Evolutionary conservation across 2,113 vertebrate genomes (phyloP), one percentile per base, ranked within the genome.

Genomic region (Hypomesus transpacificus): DNA sequence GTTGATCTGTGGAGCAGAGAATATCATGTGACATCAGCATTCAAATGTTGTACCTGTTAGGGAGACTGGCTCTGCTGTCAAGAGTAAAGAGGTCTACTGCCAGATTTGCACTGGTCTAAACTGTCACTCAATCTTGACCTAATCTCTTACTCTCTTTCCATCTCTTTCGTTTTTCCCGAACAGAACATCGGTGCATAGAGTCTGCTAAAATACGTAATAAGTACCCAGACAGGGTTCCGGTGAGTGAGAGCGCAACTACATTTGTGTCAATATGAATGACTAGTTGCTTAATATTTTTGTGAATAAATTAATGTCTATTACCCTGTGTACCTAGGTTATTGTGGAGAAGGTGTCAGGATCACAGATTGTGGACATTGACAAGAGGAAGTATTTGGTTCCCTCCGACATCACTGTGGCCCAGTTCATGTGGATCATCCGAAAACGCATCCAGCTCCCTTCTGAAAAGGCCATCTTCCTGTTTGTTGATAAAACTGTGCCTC

Each of bases 391-490:
- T 88, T 88, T 99, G 87, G 97, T 98, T 74, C 97, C 97, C 0
- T 98, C 97, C 56, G 97, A 99, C 89, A 99, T 98, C 85, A 99
- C 97, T 0, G 96, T 98, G 92, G 97, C 97, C 63, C 97, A 98
- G 91, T 98, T 99, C 89, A 99, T 98, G 97, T 98, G 97, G 97
- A 99, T 99, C 91, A 98, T 99, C 92, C 93, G 97, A 88, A 99
- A 99, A 94, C 94, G 96, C 86, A 97, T 99, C 88, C 97, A 98
- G 67, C 94, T 99, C 84, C 97, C 97, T 51, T 98, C 97, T 8
- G 97, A 99, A 91, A 99, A 98, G 89, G 97, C 97, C 70, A 99
- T 99, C 91, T 99, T 99, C 89, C 94, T 99, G 75, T 99, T 98
- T 57, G 96, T 99, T 60, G 97, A 98, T 86, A 99, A 99, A 91